Evolutionary conservation across 1,140 invertebrate species (phyloP).

Genomic region (Zophobas atratus): DNA sequence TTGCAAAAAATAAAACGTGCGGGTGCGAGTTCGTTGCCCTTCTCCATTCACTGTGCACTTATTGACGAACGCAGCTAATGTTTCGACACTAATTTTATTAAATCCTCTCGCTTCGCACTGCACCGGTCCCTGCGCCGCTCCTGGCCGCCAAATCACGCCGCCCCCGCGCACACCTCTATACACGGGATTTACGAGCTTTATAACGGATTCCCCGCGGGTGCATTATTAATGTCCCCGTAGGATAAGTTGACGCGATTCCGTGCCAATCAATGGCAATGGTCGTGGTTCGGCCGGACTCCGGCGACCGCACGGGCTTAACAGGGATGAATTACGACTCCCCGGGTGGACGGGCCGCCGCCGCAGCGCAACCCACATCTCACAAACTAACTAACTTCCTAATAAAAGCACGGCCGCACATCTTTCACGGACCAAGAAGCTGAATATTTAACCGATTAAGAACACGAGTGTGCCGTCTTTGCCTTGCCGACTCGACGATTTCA

Average conservation of each 20-base stretch:
- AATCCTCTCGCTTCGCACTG: too few relatives aligned
- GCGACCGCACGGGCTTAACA: constrained; percentile 61
- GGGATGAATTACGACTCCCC: constrained; percentile 66
- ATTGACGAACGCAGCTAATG: too few relatives aligned
- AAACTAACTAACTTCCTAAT: constrained; percentile 36
- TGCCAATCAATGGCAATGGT: constrained; percentile 65
- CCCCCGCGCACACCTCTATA: too few relatives aligned
- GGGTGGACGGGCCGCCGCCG: constrained; percentile 45
- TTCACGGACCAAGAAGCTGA: constrained; percentile 3
- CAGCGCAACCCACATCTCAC: constrained; percentile 42
- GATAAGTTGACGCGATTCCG: constrained; percentile 65
- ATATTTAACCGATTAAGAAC: constrained; percentile 26
- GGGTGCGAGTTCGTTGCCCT: too few relatives aligned
- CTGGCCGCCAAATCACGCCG: too few relatives aligned
- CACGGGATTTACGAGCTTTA: constrained; percentile 60
- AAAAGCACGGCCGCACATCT: constrained; percentile 17
- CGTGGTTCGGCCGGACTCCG: constrained; percentile 56
- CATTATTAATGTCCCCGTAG: constrained; percentile 66
- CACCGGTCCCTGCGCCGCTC: too few relatives aligned
- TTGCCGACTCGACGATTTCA: neutral
- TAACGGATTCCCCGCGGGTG: constrained; percentile 62
- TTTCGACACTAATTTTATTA: too few relatives aligned
- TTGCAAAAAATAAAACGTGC: too few relatives aligned
- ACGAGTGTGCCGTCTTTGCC: neutral
- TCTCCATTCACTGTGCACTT: too few relatives aligned